Evolutionary conservation across 1,140 invertebrate species (phyloP), one percentile per base, ranked within the genome.

Genomic region (Temnothorax nylanderi): DNA sequence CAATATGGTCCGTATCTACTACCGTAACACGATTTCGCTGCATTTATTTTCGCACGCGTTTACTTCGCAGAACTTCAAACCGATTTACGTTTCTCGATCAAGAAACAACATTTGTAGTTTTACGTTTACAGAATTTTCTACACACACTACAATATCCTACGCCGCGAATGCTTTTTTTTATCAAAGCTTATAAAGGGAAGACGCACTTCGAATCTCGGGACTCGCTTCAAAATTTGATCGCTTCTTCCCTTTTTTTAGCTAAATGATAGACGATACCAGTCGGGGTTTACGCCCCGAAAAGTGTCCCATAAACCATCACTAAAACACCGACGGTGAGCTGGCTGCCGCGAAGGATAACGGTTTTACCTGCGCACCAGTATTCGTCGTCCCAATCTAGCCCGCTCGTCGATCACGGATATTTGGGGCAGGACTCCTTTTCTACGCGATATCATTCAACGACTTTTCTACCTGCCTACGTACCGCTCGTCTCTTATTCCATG

Each of bases 391-490:
- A 87, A 91, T 88, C 91, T 89, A 88, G 85, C 88, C 89, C 49
- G 85, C 87, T 88, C 90, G 84, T 92, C 86, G 84, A 92, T 92
- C 91, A 92, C 62, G 87, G 86, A 90, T 90, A 92, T 93, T 92
- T 91, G 69, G 91, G 90, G 56, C 92, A 89, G 80, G 86, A 89
- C 80, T 89, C 69, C 72, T 87, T 90, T 90, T 75, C 80, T 78
- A 90, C 54, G 76, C 89, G 85, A 91, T 93, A 93, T 93, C 92
- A 91, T 93, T 93, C 93, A 93, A 93, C 93, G 93, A 92, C 90
- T 92, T 92, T 93, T 89, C 91, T 94, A 94, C 93, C 93, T 94
- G 93, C 90, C n/a, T 86, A 71, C 75, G 56, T 75, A 87, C 47
- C 67, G 26, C 56, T 60, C 81, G 51, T 72, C 67, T 82, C 64